A percentile compares a stretch with the other conserved stretches of the same genome.
Conservation (phyloP, 2,888 invertebrate genomes). For the Aporophyla nigra region DNA sequence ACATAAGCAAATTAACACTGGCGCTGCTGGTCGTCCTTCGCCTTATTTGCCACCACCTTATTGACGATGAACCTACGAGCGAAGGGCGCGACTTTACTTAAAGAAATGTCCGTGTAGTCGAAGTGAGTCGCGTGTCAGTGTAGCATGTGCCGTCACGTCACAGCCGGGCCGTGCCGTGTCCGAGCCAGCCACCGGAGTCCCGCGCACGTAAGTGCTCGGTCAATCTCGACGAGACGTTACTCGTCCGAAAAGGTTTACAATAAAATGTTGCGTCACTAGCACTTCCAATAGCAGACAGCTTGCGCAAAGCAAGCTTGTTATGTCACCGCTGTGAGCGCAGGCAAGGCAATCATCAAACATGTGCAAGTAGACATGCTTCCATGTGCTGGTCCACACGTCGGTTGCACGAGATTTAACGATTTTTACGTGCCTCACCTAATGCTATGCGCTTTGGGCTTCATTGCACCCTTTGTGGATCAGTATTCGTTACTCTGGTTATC, state of each 20-base stretch:
- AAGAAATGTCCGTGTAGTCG: not conserved
- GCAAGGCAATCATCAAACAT: not conserved
- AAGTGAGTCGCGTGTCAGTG: not conserved
- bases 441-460: not conserved
- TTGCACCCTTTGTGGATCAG: not conserved
- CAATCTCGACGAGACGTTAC: constrained; percentile 12
- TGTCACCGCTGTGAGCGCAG: not conserved
- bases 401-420: not conserved
- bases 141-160: constrained; percentile 17
- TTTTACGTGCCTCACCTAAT: not conserved
- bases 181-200: not conserved
- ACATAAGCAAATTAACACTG: not conserved
- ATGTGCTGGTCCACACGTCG: not conserved
- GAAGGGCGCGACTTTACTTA: not conserved
- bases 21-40: not conserved
- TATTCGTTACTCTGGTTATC: not conserved
- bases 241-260: constrained; percentile 3
- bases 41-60: not conserved
- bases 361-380: not conserved
- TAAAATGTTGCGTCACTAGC: constrained; percentile 14
- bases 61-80: not conserved
- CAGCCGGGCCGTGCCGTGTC: not conserved
- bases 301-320: not conserved
- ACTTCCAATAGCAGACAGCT: constrained; percentile 2
- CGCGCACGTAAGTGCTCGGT: constrained; percentile 23